Conservation (phyloP, 2,888 invertebrate genomes). For the Papilio demoleus region DNA sequence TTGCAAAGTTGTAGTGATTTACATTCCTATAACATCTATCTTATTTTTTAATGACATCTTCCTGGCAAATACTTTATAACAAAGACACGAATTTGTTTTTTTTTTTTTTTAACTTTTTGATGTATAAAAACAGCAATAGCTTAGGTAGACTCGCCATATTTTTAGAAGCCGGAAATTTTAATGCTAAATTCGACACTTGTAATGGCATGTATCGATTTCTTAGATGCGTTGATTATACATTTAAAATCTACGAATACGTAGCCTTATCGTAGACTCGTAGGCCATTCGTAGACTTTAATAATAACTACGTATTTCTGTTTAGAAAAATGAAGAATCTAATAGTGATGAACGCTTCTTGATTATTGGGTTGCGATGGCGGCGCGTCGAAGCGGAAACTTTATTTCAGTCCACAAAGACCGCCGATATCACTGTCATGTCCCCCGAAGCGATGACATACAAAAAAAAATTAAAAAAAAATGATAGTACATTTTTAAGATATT, state of each 20-base stretch:
- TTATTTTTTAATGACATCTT: conserved; percentile 16
- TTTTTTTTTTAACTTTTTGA: too few relatives aligned
- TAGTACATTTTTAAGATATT: not conserved
- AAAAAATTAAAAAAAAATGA: not conserved
- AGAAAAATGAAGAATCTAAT: conserved; percentile 2
- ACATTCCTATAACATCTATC: conserved; percentile 13
- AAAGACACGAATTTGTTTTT: not conserved
- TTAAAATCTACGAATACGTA: not conserved
- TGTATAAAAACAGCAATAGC: too few relatives aligned
- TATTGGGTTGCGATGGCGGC: conserved; percentile 35
- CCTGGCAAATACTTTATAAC: not conserved
- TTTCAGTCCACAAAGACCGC: conserved; percentile 35
- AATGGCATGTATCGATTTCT: not conserved
- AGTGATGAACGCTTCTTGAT: conserved; percentile 27
- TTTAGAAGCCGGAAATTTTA: too few relatives aligned
- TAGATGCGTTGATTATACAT: not conserved
- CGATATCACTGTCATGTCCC: conserved; percentile 4
- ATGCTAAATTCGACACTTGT: not conserved
- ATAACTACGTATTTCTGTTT: not conserved
- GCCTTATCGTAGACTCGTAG: too few relatives aligned
- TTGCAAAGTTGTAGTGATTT: conserved; percentile 16
- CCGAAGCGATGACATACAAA: not conserved
- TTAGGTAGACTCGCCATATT: too few relatives aligned
- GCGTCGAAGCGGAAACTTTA: conserved; percentile 37
- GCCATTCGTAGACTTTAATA: too few relatives aligned